phyloP scores from a whole-genome alignment of 2,113 vertebrate genomes.

The Sylvicapra grimmia region DNA sequence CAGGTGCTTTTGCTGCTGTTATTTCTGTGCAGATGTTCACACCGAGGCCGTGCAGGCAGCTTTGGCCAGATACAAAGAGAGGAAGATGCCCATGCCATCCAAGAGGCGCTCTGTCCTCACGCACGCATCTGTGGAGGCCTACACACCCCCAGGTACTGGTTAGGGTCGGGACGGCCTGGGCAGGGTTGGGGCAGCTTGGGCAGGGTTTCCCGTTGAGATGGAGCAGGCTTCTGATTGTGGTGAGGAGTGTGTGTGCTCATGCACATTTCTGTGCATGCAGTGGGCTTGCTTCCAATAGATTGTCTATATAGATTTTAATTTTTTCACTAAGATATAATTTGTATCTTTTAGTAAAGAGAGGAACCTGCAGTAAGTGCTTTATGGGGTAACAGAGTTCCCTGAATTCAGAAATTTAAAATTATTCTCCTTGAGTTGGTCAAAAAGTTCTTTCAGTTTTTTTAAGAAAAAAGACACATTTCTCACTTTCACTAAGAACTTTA shows the following conservation, averaged over 20 bases:
- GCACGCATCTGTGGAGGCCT: constrained; percentile 90
- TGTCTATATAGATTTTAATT: not conserved
- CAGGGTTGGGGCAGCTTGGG: not conserved
- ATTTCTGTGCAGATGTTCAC: constrained; percentile 85
- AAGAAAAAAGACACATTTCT: not conserved
- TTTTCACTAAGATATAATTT: not conserved
- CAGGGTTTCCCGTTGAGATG: not conserved
- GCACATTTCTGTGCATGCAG: not conserved
- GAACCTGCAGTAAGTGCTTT: not conserved
- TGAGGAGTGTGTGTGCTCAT: not conserved
- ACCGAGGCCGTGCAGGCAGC: constrained; percentile 98
- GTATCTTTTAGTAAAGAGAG: not conserved
- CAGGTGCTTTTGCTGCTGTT: not conserved
- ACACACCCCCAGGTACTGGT: constrained; percentile 91
- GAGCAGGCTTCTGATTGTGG: not conserved
- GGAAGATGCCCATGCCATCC: constrained; percentile 98
- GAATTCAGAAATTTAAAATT: not conserved
- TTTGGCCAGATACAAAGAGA: constrained; percentile 93
- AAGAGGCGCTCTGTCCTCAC: constrained; percentile 93
- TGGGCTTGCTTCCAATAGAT: not conserved
- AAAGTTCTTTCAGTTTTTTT: not conserved
- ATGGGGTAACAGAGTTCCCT: not conserved
- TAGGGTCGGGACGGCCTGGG: not conserved
- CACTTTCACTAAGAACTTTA: not conserved
- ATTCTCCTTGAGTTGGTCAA: not conserved